These are phyloP conservation scores for Apolygus lucorum DNA, from an alignment of 1,140 invertebrate species.

Conservation along the genomic window DNA sequence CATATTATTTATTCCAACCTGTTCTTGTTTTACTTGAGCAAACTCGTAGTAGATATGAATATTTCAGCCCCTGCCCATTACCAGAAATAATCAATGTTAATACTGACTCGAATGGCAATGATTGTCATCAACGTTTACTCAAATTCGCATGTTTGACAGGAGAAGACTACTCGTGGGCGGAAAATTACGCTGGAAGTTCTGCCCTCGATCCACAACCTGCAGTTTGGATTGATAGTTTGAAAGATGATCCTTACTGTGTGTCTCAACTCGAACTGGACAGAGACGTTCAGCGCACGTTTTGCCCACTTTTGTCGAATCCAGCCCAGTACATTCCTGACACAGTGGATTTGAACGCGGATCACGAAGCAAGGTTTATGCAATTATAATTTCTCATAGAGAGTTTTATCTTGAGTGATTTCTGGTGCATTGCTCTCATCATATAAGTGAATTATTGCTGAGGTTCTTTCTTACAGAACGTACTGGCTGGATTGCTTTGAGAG, in stretches of 20 bases:
- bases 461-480: conserved; percentile 56
- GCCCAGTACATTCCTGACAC: conserved; percentile 75
- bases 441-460: background rate
- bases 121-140: too few species aligned
- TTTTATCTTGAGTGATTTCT: too few species aligned
- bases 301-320: conserved; percentile 54
- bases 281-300: conserved; percentile 51
- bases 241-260: conserved; percentile 42
- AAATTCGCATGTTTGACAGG: too few species aligned
- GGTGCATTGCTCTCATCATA: too few species aligned
- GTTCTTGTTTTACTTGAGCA: too few species aligned
- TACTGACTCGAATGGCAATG: too few species aligned
- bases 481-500: conserved; percentile 88
- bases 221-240: conserved; percentile 20
- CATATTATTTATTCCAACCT: too few species aligned
- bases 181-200: conserved; percentile 67
- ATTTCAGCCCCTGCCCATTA: too few species aligned
- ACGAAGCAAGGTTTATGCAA: conserved; percentile 69
- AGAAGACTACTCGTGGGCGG: conserved; percentile 59
- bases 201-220: conserved; percentile 43
- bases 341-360: conserved; percentile 74
- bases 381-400: too few species aligned
- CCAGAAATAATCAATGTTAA: too few species aligned
- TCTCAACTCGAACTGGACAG: conserved; percentile 63
- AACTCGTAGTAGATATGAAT: too few species aligned